Evolutionary conservation across 2,888 invertebrate species (phyloP).

Genomic region (Hirtodrosophila cameraria): DNA sequence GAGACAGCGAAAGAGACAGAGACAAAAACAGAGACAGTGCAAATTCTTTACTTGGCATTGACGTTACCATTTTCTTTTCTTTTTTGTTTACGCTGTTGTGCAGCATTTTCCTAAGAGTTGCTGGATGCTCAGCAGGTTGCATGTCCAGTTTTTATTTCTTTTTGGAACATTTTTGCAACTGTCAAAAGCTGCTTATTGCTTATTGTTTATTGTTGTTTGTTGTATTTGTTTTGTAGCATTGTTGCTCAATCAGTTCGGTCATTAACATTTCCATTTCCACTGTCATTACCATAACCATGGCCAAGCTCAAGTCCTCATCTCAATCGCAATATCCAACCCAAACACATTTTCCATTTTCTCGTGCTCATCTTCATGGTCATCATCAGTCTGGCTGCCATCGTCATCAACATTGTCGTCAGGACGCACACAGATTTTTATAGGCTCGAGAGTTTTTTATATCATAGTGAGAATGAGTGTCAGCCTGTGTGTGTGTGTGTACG

Average conservation of each 20-base stretch:
- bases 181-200: conserved; percentile 41
- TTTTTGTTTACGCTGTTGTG: conserved; percentile 18
- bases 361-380: conserved; percentile 35
- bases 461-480: not conserved
- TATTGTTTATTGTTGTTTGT: conserved; percentile 3
- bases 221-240: conserved; percentile 11
- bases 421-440: conserved; percentile 74
- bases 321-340: conserved; percentile 31
- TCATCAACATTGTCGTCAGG: conserved; percentile 77
- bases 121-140: conserved; percentile 39
- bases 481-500: not conserved
- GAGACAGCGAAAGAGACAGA: not conserved
- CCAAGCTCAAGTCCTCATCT: conserved; percentile 9
- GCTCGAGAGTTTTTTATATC: conserved; percentile 34
- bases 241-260: conserved; percentile 44
- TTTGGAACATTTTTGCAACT: conserved; percentile 1
- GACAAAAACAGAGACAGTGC: conserved; percentile 1
- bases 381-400: conserved; percentile 59
- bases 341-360: not conserved
- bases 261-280: conserved; percentile 48
- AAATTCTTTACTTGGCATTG: conserved; percentile 36
- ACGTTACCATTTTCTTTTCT: conserved; percentile 8
- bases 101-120: conserved; percentile 22
- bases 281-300: conserved; percentile 35
- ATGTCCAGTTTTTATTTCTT: conserved; percentile 1